Base-by-base conservation (phyloP, 2,113 vertebrate genomes). In the Leptobrachium ailaonicum region DNA sequence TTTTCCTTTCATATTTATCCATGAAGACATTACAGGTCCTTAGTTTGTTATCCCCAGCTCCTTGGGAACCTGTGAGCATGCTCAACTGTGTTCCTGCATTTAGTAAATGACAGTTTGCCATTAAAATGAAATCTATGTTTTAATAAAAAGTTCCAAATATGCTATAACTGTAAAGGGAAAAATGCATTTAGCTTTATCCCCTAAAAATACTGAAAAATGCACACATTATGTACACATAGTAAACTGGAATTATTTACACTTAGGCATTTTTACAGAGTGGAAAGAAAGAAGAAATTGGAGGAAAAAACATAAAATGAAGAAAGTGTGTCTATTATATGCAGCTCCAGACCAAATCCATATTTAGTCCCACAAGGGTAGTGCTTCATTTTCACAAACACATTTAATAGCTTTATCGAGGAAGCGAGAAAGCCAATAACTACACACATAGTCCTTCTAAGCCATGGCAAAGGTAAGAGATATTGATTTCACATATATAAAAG, bases 281-380 rank as follows among this genome's bases (percentile, higher is more conserved):
- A 32, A 32, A 32, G 20, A 32, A 32, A 32, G 20, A 32, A 32
- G 20, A 32, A 32, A 32, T 32, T 32, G 20, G 20, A 6, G 13
- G 13, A 10, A 12, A 12, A 12, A 60, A 11, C 13, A 12, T 12
- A 12, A 2, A 60, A 60, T 13, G 3, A 12, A 60, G 56, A 60
- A 60, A 60, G 56, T 14, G 10, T 50, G 43, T 71, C 68, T 41
- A 47, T 71, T 71, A 71, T 50, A 71, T 6, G 14, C 9, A 6
- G 44, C 68, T 32, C 68, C 44, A 50, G 44, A 71, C 13, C 68
- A 71, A 71, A 71, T 71, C 68, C 44, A 71, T 47, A 71, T 47
- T n/a, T 44, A 47, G 43, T 71, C 68, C 68, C 68, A 47, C 7
- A 71, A 71, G 68, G 20, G n/a, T 32, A 20, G 44, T 47, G 68